Conservation (phyloP, 2,797 vertebrate species). For the Lepus townsendii region DNA sequence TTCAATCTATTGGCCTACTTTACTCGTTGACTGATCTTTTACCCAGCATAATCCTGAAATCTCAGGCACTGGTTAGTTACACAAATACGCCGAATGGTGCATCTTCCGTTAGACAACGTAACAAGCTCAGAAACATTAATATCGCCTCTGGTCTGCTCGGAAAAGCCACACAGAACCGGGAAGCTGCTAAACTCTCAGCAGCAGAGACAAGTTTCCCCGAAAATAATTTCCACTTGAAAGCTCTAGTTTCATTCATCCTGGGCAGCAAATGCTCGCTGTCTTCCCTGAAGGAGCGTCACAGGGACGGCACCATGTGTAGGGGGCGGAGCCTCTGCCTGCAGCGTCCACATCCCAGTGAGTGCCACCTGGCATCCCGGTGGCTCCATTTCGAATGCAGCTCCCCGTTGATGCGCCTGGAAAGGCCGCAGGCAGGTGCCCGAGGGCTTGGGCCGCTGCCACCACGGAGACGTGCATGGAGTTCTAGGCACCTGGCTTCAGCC, state of each 20-base stretch:
- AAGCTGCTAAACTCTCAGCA: background rate
- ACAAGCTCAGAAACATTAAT: background rate
- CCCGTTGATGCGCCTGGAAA: too few relatives aligned
- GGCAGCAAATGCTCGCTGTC: background rate
- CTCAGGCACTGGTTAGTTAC: background rate
- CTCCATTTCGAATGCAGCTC: too few relatives aligned
- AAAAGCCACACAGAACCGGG: background rate
- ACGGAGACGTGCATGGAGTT: too few relatives aligned
- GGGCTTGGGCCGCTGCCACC: too few relatives aligned
- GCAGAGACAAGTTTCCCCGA: background rate
- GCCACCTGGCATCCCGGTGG: too few relatives aligned
- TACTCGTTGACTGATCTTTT: background rate
- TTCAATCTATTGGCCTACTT: background rate
- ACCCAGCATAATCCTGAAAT: background rate
- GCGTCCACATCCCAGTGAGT: too few relatives aligned
- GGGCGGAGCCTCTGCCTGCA: too few relatives aligned
- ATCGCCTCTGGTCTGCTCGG: background rate
- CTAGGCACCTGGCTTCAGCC: too few relatives aligned
- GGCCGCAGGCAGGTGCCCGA: too few relatives aligned
- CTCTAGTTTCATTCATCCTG: background rate
- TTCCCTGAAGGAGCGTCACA: background rate
- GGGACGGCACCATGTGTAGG: too few relatives aligned
- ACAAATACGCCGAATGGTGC: background rate
- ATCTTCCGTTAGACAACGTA: background rate
- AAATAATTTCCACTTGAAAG: conserved; percentile 21